phyloP scores from a whole-genome alignment of 1,140 invertebrate species.

The Atopsyche davidsoni region DNA sequence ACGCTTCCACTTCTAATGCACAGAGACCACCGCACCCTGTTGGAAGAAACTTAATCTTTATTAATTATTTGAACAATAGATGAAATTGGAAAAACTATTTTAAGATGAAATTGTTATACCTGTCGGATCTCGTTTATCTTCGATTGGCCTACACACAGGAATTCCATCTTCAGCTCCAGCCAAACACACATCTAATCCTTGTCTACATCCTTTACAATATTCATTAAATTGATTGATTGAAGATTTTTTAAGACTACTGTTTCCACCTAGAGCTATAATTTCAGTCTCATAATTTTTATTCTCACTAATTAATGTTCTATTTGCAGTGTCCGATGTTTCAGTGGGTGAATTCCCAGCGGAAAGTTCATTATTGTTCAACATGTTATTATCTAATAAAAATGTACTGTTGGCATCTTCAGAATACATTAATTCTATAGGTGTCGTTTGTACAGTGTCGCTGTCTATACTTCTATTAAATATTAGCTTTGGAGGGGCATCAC shows the following conservation, averaged over 20 bases:
- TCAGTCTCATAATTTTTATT: conserved; percentile 26
- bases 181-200: conserved; percentile 57
- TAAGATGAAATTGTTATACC: conserved; percentile 38
- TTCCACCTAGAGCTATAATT: conserved; percentile 11
- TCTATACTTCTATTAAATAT: conserved; percentile 8
- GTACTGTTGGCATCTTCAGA: conserved; percentile 13
- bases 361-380: conserved; percentile 6
- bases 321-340: conserved; percentile 3
- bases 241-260: conserved; percentile 5
- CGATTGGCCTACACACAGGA: conserved; percentile 53
- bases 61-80: background rate
- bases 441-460: conserved; percentile 1
- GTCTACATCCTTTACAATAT: conserved; percentile 46
- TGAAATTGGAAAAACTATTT: background rate
- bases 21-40: conserved; percentile 67
- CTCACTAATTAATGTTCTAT: conserved; percentile 11
- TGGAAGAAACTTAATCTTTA: conserved; percentile 10
- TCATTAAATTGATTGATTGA: conserved; percentile 19
- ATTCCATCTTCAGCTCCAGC: conserved; percentile 53
- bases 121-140: conserved; percentile 59
- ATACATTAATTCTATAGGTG: conserved; percentile 5
- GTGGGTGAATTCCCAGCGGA: conserved; percentile 4
- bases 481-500: conserved; percentile 12
- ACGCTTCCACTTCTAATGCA: conserved; percentile 61
- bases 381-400: conserved; percentile 5